Conservation (phyloP, 2,113 vertebrate species). For the Rhabdomys dilectus region DNA sequence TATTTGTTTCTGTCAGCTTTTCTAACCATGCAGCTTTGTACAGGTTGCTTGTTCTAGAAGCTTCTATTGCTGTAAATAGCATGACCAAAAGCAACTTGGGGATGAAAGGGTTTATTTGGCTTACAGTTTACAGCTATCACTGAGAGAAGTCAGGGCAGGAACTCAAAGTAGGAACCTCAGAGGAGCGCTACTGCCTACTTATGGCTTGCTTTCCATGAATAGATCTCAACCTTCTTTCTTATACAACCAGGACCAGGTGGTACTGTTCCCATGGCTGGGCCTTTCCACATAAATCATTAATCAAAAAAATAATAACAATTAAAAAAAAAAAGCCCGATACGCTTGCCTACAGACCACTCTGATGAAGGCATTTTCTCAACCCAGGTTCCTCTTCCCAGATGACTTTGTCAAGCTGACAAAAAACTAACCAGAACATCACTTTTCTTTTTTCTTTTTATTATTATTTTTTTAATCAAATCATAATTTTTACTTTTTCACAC, state of each 20-base stretch:
- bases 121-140: not conserved
- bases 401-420: not conserved
- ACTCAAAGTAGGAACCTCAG: not conserved
- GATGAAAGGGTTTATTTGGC: not conserved
- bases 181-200: not conserved
- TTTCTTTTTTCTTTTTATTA: not conserved
- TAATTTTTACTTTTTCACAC: too few relatives aligned
- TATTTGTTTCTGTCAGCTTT: not conserved
- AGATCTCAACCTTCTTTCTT: not conserved
- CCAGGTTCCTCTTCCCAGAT: not conserved
- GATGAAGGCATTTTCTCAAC: not conserved
- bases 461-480: too few relatives aligned
- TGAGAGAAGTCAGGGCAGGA: not conserved
- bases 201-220: not conserved
- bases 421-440: not conserved
- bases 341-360: not conserved
- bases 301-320: not conserved
- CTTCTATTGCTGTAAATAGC: not conserved
- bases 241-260: not conserved
- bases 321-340: not conserved
- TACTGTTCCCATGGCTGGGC: not conserved
- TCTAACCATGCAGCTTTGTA: conserved; percentile 23
- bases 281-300: not conserved
- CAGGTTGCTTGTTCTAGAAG: conserved; percentile 7
- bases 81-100: not conserved